Conservation (phyloP, 2,888 invertebrate species). For the Lypha dubia region DNA sequence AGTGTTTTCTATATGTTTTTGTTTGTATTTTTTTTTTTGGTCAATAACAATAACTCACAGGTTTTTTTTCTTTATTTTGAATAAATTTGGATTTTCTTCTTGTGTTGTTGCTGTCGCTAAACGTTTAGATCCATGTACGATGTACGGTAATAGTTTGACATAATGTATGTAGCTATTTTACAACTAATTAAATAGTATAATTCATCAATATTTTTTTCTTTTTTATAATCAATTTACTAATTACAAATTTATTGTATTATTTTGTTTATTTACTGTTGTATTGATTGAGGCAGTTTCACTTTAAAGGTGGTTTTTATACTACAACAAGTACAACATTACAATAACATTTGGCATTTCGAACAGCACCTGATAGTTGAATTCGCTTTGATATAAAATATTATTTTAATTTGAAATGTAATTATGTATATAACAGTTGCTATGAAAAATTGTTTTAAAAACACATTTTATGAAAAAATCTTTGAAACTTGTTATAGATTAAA, state of each 20-base stretch:
- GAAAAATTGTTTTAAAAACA: no score
- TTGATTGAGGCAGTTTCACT: neutral
- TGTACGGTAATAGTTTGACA: conserved; percentile 25
- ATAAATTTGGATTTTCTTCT: conserved; percentile 70
- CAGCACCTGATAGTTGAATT: no score
- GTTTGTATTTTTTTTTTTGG: conserved; percentile 24
- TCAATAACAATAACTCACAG: conserved; percentile 69
- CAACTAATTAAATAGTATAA: conserved; percentile 65
- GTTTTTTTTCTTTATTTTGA: conserved; percentile 28
- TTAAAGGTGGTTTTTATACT: no score
- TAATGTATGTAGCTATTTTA: conserved; percentile 50
- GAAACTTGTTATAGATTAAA: no score
- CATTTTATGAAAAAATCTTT: no score
- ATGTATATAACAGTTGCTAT: neutral
- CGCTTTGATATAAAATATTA: no score
- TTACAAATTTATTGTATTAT: conserved; percentile 64
- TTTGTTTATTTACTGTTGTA: neutral
- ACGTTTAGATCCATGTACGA: conserved; percentile 45
- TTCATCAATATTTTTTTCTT: conserved; percentile 36
- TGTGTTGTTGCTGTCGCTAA: conserved; percentile 40
- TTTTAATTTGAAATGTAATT: neutral
- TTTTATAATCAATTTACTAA: conserved; percentile 57
- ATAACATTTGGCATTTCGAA: no score
- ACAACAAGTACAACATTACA: no score
- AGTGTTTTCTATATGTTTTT: conserved; percentile 2